Conservation (phyloP, 2,888 invertebrate species). For the Oligia strigilis region DNA sequence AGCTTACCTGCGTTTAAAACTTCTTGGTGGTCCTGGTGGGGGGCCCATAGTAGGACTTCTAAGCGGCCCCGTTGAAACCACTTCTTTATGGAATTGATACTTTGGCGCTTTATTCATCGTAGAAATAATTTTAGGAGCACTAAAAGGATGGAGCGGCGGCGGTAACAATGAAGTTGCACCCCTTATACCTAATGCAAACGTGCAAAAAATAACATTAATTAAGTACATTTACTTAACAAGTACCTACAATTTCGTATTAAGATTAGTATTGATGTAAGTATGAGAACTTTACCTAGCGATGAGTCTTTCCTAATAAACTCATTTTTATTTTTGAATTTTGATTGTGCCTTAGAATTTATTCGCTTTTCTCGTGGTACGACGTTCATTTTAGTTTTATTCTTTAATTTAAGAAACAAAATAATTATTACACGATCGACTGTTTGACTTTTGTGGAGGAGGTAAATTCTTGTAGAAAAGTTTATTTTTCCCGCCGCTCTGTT, state of each 20-base stretch:
- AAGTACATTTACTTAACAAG: neutral
- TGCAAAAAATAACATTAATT: neutral
- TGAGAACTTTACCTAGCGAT: constrained; percentile 73
- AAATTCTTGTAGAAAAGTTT: neutral
- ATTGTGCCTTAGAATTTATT: constrained; percentile 64
- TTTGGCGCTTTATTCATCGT: constrained; percentile 76
- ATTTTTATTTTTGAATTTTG: constrained; percentile 76
- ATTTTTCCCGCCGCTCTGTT: constrained; percentile 46
- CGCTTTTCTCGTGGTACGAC: constrained; percentile 81
- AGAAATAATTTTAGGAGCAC: constrained; percentile 64
- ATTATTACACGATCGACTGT: neutral
- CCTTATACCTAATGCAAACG: constrained; percentile 76
- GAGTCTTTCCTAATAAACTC: constrained; percentile 81
- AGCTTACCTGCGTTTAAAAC: constrained; percentile 81
- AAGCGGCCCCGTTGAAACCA: constrained; percentile 53
- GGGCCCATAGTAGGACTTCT: constrained; percentile 83
- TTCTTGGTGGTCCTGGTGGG: constrained; percentile 78
- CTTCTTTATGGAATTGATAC: constrained; percentile 80
- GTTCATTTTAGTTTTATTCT: constrained; percentile 76
- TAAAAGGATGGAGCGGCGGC: constrained; percentile 64
- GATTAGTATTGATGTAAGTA: neutral
- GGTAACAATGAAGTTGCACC: constrained; percentile 74
- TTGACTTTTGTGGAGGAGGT: neutral
- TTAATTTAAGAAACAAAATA: neutral
- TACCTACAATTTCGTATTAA: neutral